Conservation (phyloP, 2,888 invertebrate species). For the Thecocarcelia acutangulata region DNA sequence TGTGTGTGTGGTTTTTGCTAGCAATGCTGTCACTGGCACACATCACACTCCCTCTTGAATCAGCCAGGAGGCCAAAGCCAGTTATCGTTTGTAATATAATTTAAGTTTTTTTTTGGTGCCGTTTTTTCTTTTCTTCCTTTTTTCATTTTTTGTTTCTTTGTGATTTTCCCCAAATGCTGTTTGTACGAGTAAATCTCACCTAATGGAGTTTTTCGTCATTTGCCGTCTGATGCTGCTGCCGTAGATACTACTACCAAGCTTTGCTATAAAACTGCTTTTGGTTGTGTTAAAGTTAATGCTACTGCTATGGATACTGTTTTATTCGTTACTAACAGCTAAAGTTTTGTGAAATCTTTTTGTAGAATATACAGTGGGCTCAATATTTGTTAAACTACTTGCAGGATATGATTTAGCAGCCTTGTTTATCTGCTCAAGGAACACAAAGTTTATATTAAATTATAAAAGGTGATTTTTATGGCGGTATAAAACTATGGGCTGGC, state of each 20-base stretch:
- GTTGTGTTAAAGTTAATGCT: slow-evolving; percentile 23
- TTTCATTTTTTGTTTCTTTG: slow-evolving; percentile 61
- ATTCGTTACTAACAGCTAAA: slow-evolving; percentile 57
- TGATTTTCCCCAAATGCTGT: slow-evolving; percentile 77
- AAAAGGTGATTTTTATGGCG: no score
- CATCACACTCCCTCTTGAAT: slow-evolving; percentile 54
- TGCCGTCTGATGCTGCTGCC: slow-evolving; percentile 78
- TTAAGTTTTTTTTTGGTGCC: slow-evolving; percentile 38
- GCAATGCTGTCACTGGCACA: slow-evolving; percentile 71
- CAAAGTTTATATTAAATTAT: no score
- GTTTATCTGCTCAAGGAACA: no score
- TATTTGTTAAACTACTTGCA: background rate
- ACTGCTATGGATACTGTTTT: slow-evolving; percentile 43
- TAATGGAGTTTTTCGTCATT: slow-evolving; percentile 80
- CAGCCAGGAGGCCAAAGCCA: slow-evolving; percentile 36
- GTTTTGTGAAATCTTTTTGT: slow-evolving; percentile 19
- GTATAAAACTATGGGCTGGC: no score
- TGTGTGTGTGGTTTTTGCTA: slow-evolving; percentile 34
- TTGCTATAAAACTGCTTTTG: slow-evolving; percentile 36
- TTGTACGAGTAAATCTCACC: slow-evolving; percentile 80
- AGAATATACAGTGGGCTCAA: slow-evolving; percentile 17
- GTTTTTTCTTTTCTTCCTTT: slow-evolving; percentile 1
- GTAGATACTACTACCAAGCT: slow-evolving; percentile 50
- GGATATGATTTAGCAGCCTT: no score
- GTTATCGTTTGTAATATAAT: slow-evolving; percentile 53